phyloP scores from a whole-genome alignment of 2,888 invertebrate species.

The Oscheius onirici region DNA sequence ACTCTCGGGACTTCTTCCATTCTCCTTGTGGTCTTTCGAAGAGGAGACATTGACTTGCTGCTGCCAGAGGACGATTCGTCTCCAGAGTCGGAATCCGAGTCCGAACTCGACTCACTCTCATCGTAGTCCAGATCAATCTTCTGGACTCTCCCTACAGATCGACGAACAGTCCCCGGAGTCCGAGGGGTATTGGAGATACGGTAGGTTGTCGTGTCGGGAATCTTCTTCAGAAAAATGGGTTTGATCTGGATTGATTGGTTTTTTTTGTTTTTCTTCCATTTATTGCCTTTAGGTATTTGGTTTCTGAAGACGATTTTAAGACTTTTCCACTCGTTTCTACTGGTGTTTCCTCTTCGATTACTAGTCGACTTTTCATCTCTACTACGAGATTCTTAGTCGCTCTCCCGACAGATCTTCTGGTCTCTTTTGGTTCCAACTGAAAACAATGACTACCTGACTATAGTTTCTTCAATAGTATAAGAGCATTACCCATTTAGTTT shows the following conservation, averaged over 20 bases:
- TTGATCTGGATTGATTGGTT: neutral
- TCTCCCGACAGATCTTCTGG: neutral
- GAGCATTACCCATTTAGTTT: too few relatives aligned
- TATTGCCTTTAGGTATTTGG: neutral
- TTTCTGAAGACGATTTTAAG: too few relatives aligned
- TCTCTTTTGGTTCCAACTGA: neutral
- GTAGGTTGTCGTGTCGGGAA: neutral
- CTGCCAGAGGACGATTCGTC: neutral
- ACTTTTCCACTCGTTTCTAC: too few relatives aligned
- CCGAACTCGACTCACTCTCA: neutral
- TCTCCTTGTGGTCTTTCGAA: too few relatives aligned
- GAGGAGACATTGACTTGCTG: too few relatives aligned
- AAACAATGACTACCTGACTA: too few relatives aligned
- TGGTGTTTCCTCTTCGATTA: too few relatives aligned
- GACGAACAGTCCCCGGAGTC: neutral
- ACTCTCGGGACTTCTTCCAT: neutral
- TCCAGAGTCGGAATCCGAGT: neutral
- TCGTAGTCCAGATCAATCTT: neutral
- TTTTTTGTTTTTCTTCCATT: neutral
- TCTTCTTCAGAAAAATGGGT: neutral
- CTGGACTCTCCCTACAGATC: neutral
- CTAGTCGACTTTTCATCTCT: neutral
- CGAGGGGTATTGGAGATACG: constrained; percentile 4
- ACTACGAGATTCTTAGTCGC: neutral
- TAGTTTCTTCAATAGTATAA: too few relatives aligned